These are phyloP conservation scores for Balaeniceps rex DNA, from an alignment of 2,113 vertebrate species.

Conservation along the genomic window DNA sequence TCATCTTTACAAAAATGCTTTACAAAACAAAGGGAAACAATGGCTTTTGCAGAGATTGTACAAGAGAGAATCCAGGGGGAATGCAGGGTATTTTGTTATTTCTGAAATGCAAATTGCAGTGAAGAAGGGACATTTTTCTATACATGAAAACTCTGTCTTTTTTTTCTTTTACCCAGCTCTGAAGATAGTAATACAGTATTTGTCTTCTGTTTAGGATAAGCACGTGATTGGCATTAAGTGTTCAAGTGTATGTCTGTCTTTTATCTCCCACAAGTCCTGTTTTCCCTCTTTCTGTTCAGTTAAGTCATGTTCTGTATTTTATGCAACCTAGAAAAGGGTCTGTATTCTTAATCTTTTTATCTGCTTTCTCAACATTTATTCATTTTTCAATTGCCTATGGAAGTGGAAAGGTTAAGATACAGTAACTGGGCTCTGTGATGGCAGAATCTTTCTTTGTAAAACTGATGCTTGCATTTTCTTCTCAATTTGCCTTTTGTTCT, in stretches of 20 bases:
- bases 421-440: neutral
- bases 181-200: neutral
- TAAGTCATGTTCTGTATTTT: neutral
- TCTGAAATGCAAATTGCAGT: constrained; percentile 31
- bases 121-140: neutral
- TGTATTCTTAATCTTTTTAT: constrained; percentile 32
- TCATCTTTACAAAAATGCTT: neutral
- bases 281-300: constrained; percentile 4
- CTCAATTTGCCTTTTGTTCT: neutral
- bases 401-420: constrained; percentile 9
- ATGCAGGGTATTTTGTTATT: neutral
- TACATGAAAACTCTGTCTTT: neutral
- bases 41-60: neutral
- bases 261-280: neutral
- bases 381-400: neutral
- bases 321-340: neutral
- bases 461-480: neutral
- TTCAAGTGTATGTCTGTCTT: neutral
- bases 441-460: constrained; percentile 14
- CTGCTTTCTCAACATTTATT: constrained; percentile 29
- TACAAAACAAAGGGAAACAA: neutral
- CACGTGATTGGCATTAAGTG: neutral
- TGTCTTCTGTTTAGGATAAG: neutral
- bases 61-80: neutral
- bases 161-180: neutral